Base-by-base conservation (phyloP, 1,140 invertebrate genomes). In the Drosophila bocqueti region DNA sequence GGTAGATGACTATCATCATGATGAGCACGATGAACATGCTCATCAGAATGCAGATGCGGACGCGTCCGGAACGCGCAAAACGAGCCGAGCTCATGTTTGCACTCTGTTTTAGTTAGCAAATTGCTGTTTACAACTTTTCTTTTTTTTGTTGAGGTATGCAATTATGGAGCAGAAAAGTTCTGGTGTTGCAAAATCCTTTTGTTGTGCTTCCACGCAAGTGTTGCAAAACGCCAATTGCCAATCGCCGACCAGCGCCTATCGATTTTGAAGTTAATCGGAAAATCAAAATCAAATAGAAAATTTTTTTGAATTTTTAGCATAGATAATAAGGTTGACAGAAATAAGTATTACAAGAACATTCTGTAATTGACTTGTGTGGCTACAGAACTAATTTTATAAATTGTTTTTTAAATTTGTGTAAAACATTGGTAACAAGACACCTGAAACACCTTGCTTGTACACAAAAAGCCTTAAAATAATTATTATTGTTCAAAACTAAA, bases 1-100 rank as follows among this genome's bases (percentile, higher is more conserved):
- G 94, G 66, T 93, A 94, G 78, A 93, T 93, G 9, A 93, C 93
- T 63, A 94, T 93, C 76, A 94, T 89, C 42, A 93, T 93, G 8
- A 93, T 87, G 59, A 94, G 91, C 18, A 93, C 80, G 43, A 94
- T 71, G 59, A 94, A 83, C 59, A 91, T 92, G 80, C 85, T 93
- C 68, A 94, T 79, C 45, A 93, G 92, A 36, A 94, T 71, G 67
- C 94, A 93, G 55, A 94, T 92, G 61, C 94, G 93, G 75, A 93
- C 93, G 76, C 93, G 94, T 26, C 93, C 94, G 38, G 94, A 93
- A 42, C 94, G 93, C 55, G 93, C 94, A 67, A 94, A 93, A 42
- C 94, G 91, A 80, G 94, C 93, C 52, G 93, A 87, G 77, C 93
- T 94, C 94, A 94, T 73, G 34, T 74, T 54, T 68, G 13, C 29